These are phyloP conservation scores for Panurus biarmicus DNA, from an alignment of 2,113 vertebrate species.

Conservation along the genomic window DNA sequence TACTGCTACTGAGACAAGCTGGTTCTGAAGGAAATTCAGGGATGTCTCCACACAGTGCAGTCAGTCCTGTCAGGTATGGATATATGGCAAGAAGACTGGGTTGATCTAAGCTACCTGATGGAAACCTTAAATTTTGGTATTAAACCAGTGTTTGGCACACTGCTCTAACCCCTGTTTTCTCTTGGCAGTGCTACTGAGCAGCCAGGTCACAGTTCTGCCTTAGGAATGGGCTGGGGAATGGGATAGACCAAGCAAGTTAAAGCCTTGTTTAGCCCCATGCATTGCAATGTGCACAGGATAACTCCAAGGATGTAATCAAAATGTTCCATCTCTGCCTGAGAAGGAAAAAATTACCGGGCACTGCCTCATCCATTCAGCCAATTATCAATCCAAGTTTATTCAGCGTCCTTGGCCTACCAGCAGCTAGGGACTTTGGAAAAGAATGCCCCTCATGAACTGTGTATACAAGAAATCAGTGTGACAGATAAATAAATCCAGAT, in stretches of 20 bases:
- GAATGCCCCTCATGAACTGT: not conserved
- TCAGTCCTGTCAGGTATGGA: not conserved
- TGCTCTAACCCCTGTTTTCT: not conserved
- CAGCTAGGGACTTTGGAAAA: not conserved
- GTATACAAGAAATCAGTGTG: not conserved
- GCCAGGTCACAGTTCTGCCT: not conserved
- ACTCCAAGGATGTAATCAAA: not conserved
- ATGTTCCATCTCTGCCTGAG: not conserved
- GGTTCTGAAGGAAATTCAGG: not conserved
- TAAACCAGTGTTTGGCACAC: not conserved
- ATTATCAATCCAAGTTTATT: not conserved
- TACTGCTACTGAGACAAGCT: not conserved
- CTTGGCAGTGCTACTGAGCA: not conserved
- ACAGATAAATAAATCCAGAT: constrained; percentile 11
- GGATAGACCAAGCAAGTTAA: not conserved
- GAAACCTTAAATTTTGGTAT: not conserved
- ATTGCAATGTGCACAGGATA: not conserved
- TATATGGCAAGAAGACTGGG: not conserved
- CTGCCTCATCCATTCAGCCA: not conserved
- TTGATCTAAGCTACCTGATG: not conserved
- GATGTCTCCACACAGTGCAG: not conserved
- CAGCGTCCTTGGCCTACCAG: not conserved
- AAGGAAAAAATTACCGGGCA: not conserved
- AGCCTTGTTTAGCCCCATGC: not conserved
- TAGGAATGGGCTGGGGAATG: not conserved